phyloP scores from a whole-genome alignment of 2,888 invertebrate species.

The Podabrus alpinus region DNA sequence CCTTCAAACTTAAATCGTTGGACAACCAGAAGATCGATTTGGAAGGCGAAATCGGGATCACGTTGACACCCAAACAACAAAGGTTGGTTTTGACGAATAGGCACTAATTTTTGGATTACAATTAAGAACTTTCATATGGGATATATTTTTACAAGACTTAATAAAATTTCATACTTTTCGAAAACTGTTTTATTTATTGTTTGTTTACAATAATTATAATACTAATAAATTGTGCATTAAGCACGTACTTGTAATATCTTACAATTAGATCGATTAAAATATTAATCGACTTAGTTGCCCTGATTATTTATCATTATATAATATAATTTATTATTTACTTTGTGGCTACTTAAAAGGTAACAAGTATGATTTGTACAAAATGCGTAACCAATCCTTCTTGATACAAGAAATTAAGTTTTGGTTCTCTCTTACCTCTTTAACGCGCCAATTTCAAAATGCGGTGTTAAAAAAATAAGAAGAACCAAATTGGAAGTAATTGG shows the following conservation, averaged over 20 bases:
- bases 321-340: constrained; percentile 23
- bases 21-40: constrained; percentile 59
- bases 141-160: not conserved
- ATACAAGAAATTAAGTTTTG: constrained; percentile 7
- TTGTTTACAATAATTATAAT: constrained; percentile 23
- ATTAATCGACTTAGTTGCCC: constrained; percentile 20
- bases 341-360: constrained; percentile 39
- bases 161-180: not conserved
- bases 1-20: constrained; percentile 58
- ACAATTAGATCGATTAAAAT: constrained; percentile 15
- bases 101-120: not conserved
- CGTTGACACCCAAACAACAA: constrained; percentile 69
- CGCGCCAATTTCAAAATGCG: not conserved
- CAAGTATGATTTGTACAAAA: constrained; percentile 39
- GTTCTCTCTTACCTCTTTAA: not conserved
- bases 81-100: constrained; percentile 26
- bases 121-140: not conserved
- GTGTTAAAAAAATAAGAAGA: not conserved
- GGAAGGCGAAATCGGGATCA: constrained; percentile 75
- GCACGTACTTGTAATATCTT: constrained; percentile 20
- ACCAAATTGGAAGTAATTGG: constrained; percentile 25
- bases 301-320: constrained; percentile 15
- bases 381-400: constrained; percentile 31
- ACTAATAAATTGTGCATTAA: constrained; percentile 19
- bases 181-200: constrained; percentile 17